Base-by-base conservation (phyloP, 1,140 invertebrate species). In the Scaptomyza graminum region DNA sequence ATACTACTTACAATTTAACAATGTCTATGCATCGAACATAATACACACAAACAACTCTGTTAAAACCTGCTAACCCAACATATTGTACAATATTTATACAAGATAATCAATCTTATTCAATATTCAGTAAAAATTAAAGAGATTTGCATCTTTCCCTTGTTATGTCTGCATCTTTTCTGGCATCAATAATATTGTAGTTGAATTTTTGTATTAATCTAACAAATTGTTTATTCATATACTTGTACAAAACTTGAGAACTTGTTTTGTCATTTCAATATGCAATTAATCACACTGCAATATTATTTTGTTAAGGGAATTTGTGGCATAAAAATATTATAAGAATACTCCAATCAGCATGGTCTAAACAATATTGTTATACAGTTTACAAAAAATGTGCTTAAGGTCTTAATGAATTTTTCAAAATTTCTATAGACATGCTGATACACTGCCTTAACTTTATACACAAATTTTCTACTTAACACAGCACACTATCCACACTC, bases 111-210 rank as follows among this genome's bases (percentile, higher is more conserved):
- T 18, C 18, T 52, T 50, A 64, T 22, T 31, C 9, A 49, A 43
- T 34, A 37, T 50, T 7, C 18, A 62, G 47, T 52, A 57, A 22
- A 13, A 47, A 43, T 39, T 52, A 34, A 50, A 18, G 9, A 47
- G 28, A 22, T 56, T 54, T 37, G 13, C 39, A 85, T 51, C 11
- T 69, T 49, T 56, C 52, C 56, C 37, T 25, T 54, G 71, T 76
- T 88, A 79, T 83, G 83, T 83, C 71, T 88, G 85, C 84, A 79
- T 88, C 72, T 84, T 88, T 89, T 89, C 89, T 89, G 84, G 79
- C 81, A 90, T 83, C 62, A 80, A 74, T 80, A 90, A 90, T 90
- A 90, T 90, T 90, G 89, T 90, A 90, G 89, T 76, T 87, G 73
- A 74, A 83, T 82, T 89, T 82, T 84, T 89, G 66, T 77, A 76